phyloP scores from a whole-genome alignment of 2,797 vertebrate species.

The Anabas testudineus region DNA sequence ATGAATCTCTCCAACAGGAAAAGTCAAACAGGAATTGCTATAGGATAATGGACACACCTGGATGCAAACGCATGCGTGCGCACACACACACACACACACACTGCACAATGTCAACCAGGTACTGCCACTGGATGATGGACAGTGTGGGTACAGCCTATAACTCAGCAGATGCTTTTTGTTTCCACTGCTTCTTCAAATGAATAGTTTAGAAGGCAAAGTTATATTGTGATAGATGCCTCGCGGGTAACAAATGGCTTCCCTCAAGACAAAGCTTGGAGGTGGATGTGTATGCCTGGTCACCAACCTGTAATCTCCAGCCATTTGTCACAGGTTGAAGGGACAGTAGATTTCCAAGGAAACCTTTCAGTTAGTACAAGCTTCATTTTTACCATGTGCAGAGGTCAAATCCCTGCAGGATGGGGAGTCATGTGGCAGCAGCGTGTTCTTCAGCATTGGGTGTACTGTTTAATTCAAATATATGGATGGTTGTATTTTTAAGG shows the following conservation, averaged over 20 bases:
- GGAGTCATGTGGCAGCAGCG: conserved; percentile 24
- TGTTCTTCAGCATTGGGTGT: conserved; percentile 45
- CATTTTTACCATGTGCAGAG: conserved; percentile 53
- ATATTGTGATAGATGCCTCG: conserved; percentile 77
- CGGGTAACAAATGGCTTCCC: conserved; percentile 77
- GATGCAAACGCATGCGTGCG: conserved; percentile 25
- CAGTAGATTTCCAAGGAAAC: conserved; percentile 68
- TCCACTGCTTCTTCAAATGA: conserved; percentile 79
- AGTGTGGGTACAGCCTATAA: conserved; percentile 74
- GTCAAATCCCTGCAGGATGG: conserved; percentile 58
- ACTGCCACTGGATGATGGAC: conserved; percentile 71
- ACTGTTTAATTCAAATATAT: conserved; percentile 55
- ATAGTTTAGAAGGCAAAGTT: conserved; percentile 78
- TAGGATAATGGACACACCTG: conserved; percentile 65
- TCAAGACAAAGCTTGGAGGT: conserved; percentile 73
- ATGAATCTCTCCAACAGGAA: conserved; percentile 81
- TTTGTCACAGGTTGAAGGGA: conserved; percentile 70
- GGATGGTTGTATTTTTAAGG: conserved; percentile 54
- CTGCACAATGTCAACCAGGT: conserved; percentile 49
- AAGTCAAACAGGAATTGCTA: conserved; percentile 75
- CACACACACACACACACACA: background rate
- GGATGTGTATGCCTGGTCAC: conserved; percentile 71
- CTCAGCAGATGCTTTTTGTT: conserved; percentile 78
- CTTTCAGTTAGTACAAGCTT: conserved; percentile 62
- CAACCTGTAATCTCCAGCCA: conserved; percentile 75